Base-by-base conservation (phyloP, 2,888 invertebrate species). In the Drosophila cognata region DNA sequence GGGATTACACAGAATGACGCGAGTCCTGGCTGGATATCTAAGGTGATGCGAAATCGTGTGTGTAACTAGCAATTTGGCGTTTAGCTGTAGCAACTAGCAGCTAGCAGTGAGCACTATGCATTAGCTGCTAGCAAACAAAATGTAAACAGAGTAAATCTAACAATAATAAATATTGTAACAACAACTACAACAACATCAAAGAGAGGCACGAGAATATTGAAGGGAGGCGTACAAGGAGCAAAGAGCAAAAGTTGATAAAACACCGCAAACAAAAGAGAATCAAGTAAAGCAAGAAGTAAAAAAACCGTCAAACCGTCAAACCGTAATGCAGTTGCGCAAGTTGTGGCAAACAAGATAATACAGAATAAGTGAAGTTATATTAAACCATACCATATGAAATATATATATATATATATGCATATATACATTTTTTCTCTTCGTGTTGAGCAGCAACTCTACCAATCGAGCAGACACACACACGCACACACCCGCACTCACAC, bases 1-100 rank as follows among this genome's bases (percentile, higher is more conserved):
- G 99, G 99, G 97, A 97, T 92, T 98, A 97, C 94, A 97, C 96
- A 94, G 97, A 97, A 95, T 97, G 93, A 93, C 93, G 92, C 77
- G 91, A 90, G 77, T 89, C 90, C 72, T 90, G 89, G 89, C 70
- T 90, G 81, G 89, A 89, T 82, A 88, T 87, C 73, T 90, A 81
- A 87, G 71, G 75, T 46, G 67, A 74, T 74, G 71, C 61, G 38
- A 55, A 78, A 55, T 71, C 66, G 64, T 67, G 74, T 71, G 78
- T 71, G 78, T 75, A 77, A 74, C 74, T 77, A 77, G 74, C 78
- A 68, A 78, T 64, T 75, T 74, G 77, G 63, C 66, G 65, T 71
- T 72, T 77, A 77, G 69, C 55, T 65, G 60, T 67, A 76, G 63
- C 76, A 66, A 69, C 57, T 76, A 57, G 31, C 43, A 43, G 60